Evolutionary conservation across 2,113 vertebrate species (phyloP), one percentile per base, ranked within the genome.

Genomic region (Hylia prasina): DNA sequence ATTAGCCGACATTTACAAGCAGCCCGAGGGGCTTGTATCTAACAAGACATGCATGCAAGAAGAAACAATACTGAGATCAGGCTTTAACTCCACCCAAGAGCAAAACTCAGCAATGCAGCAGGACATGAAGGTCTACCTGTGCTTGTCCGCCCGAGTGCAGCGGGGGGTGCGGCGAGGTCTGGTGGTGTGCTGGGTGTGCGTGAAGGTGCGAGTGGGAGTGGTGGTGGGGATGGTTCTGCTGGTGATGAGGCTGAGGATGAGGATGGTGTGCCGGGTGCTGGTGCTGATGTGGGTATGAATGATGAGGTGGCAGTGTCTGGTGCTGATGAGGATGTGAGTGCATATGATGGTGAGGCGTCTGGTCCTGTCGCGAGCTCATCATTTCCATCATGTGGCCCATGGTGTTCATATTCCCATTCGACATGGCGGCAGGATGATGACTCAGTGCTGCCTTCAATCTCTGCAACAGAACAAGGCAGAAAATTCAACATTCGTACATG

Each of bases 351-450:
- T 99, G 99, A 5, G 97, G 91, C 3, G 98, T 91, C 96, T 99
- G 99, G 97, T 99, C 98, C 96, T 99, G 99, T 94, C 99, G 98
- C 11, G 99, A 99, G 86, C 98, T 98, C 99, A 99, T 99, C 99
- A 99, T 99, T 81, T 99, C 99, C 99, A 99, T 99, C 99, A 99
- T 99, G 97, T 99, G 99, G 86, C 99, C 99, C 99, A 99, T 99
- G 96, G 99, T 98, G 98, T 98, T 99, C 99, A 99, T 99, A 95
- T 99, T 99, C 94, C 99, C 99, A 4, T 99, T 99, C 2, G 99
- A 97, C 97, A 99, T 99, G 97, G 99, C 90, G 19, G 98, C 99
- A n/a, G 99, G 99, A 94, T 99, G 99, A 90, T 99, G 99, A 78
- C 98, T 98, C 97, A 99, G 96, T 4, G 99, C 99, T 71, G 99